Evolutionary conservation across 2,888 invertebrate genomes (phyloP).

Genomic region (Anagyrus pseudococci): DNA sequence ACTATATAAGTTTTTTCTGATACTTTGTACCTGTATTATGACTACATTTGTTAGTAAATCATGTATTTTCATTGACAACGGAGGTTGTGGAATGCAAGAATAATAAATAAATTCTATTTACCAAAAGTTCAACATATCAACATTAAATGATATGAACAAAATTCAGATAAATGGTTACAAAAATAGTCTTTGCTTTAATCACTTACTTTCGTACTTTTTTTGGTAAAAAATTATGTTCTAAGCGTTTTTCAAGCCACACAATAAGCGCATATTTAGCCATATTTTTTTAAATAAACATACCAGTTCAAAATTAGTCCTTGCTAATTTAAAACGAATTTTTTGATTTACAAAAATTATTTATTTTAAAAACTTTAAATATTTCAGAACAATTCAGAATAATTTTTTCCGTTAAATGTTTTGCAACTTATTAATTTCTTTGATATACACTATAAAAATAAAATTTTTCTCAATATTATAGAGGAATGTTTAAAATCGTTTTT

Average conservation of each 20-base stretch:
- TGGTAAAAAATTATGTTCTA: constrained; percentile 25
- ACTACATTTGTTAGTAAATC: constrained; percentile 14
- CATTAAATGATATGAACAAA: constrained; percentile 53
- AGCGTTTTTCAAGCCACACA: constrained; percentile 18
- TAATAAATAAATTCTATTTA: constrained; percentile 18
- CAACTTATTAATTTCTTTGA: too few relatives aligned
- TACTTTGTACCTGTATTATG: constrained; percentile 18
- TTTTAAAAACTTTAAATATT: too few relatives aligned
- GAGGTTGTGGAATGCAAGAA: constrained; percentile 28
- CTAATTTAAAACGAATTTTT: too few relatives aligned
- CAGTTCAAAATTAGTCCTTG: too few relatives aligned
- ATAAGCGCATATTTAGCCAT: background rate
- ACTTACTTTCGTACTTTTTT: constrained; percentile 14
- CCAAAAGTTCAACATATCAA: constrained; percentile 38
- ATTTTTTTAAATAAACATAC: too few relatives aligned
- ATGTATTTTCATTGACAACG: constrained; percentile 11
- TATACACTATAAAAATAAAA: too few relatives aligned
- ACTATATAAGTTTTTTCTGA: constrained; percentile 28
- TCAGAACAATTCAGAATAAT: too few relatives aligned
- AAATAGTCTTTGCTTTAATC: constrained; percentile 49
- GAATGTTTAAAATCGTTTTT: too few relatives aligned
- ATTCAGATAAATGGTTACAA: constrained; percentile 50
- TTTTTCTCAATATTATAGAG: too few relatives aligned
- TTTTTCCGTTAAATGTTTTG: background rate
- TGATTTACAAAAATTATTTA: too few relatives aligned